Evolutionary conservation across 2,888 invertebrate genomes (phyloP).

Genomic region (Magallana nippona): DNA sequence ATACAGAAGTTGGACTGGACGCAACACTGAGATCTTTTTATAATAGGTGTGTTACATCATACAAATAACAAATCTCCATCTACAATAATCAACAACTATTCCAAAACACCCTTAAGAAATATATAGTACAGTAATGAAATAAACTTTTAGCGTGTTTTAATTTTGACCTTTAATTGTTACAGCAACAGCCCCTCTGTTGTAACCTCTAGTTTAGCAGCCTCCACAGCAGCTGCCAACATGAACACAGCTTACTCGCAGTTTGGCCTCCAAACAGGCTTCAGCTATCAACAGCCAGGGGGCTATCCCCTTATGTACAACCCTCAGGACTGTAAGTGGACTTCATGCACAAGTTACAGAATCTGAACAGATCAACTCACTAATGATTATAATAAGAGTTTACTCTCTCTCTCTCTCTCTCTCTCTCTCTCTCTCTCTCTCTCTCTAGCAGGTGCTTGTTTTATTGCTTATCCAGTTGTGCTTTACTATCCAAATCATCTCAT

Average conservation of each 20-base stretch:
- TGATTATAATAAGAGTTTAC: neutral
- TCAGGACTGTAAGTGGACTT: conserved; percentile 22
- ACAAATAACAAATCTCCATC: too few relatives aligned
- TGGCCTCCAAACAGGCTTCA: conserved; percentile 30
- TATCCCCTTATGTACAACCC: conserved; percentile 30
- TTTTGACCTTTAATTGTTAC: neutral
- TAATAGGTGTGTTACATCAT: conserved; percentile 12
- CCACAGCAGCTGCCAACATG: neutral
- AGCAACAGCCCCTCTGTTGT: conserved; percentile 13
- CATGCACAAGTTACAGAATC: neutral
- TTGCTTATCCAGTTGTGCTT: conserved; percentile 17
- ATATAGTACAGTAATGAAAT: too few relatives aligned
- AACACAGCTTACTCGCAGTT: conserved; percentile 26
- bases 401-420: conserved; percentile 38
- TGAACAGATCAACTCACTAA: neutral
- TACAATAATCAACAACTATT: too few relatives aligned
- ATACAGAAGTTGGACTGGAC: conserved; percentile 28
- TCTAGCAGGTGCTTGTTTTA: conserved; percentile 5
- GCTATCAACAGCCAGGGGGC: conserved; percentile 12
- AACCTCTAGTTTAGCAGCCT: neutral
- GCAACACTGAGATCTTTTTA: conserved; percentile 29
- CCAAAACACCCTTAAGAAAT: too few relatives aligned
- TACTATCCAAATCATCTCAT: conserved; percentile 8
- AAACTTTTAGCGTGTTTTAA: too few relatives aligned
- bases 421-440: conserved; percentile 40